Evolutionary conservation across 2,797 vertebrate species (phyloP).

Genomic region (Mareca penelope): DNA sequence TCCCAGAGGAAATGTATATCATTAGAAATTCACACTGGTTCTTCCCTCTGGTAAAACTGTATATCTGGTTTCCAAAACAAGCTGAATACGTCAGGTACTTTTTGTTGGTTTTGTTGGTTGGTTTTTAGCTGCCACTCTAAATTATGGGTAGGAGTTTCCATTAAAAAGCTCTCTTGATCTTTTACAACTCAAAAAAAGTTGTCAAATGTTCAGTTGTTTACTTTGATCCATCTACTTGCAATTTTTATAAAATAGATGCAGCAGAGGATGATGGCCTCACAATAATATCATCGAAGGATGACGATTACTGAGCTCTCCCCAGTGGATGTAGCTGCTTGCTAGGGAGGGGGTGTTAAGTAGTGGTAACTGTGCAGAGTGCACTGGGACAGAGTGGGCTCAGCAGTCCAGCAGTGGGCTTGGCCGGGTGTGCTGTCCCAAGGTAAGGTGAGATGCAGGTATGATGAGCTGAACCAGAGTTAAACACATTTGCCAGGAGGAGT

Average conservation of each 20-base stretch:
- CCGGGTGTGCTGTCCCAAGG: background rate
- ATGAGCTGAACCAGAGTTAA: background rate
- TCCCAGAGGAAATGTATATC: background rate
- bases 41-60: background rate
- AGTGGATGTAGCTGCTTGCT: background rate
- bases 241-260: background rate
- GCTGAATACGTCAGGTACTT: background rate
- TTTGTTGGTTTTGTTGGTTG: background rate
- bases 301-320: background rate
- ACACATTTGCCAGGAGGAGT: background rate
- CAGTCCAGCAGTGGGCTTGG: background rate
- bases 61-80: constrained; percentile 1
- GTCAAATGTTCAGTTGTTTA: background rate
- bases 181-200: background rate
- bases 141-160: background rate
- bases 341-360: background rate
- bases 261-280: background rate
- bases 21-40: background rate
- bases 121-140: background rate
- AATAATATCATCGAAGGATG: background rate
- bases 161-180: background rate
- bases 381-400: background rate
- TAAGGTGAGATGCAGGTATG: background rate
- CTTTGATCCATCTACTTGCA: background rate
- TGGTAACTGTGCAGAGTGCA: accelerated